Evolutionary conservation across 2,888 invertebrate genomes (phyloP).

Genomic region (Synergus japonicus): DNA sequence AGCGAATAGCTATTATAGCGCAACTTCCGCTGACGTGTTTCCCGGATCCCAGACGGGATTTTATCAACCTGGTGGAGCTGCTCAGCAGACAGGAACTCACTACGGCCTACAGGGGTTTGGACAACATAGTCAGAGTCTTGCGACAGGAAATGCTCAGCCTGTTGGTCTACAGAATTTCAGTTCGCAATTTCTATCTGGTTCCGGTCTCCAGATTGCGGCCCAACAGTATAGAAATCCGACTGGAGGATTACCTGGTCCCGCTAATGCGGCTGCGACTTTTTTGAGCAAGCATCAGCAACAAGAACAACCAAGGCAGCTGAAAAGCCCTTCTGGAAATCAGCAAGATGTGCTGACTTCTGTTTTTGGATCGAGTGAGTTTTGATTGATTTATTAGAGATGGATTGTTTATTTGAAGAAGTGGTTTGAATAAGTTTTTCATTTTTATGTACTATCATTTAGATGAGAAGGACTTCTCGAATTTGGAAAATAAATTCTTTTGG

Average conservation of each 20-base stretch:
- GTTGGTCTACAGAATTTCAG: slow-evolving; percentile 79
- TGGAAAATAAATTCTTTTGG: not conserved
- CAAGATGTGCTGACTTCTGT: slow-evolving; percentile 80
- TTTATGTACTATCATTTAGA: not conserved
- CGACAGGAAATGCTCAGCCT: slow-evolving; percentile 75
- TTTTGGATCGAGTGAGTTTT: slow-evolving; percentile 79
- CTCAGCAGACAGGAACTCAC: slow-evolving; percentile 75
- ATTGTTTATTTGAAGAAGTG: not conserved
- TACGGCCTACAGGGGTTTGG: slow-evolving; percentile 78
- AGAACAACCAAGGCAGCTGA: slow-evolving; percentile 74
- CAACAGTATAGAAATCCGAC: slow-evolving; percentile 83
- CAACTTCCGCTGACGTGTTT: slow-evolving; percentile 75
- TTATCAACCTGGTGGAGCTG: slow-evolving; percentile 75
- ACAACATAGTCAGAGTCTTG: slow-evolving; percentile 74
- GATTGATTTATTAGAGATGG: not conserved
- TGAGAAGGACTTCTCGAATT: not conserved
- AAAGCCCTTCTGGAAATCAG: slow-evolving; percentile 75
- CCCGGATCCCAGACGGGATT: slow-evolving; percentile 76
- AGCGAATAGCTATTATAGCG: slow-evolving; percentile 75
- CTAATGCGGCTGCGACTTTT: slow-evolving; percentile 72
- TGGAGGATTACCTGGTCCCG: slow-evolving; percentile 72
- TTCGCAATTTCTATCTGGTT: slow-evolving; percentile 81
- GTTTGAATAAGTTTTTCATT: not conserved
- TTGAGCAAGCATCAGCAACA: slow-evolving; percentile 75
- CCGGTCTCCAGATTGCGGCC: slow-evolving; percentile 83